Percentiles rank a stretch among this genome's conserved stretches.
These are phyloP conservation scores for Rostratula benghalensis DNA, from an alignment of 2,113 vertebrate genomes.

Conservation along the genomic window DNA sequence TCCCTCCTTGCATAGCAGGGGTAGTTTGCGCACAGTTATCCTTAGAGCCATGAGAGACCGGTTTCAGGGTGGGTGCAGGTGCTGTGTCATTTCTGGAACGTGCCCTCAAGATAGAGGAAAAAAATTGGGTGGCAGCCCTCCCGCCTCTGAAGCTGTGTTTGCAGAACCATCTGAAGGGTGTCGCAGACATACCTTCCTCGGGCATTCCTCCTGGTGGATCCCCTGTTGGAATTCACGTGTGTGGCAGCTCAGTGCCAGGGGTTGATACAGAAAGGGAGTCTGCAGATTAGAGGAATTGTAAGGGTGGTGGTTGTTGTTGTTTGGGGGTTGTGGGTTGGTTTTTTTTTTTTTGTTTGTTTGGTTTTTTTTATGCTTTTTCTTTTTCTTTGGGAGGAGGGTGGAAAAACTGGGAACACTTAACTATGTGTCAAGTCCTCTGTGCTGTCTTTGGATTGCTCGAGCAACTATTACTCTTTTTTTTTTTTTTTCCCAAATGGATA, in stretches of 20 bases:
- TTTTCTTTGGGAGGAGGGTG: no score
- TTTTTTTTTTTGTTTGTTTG: no score
- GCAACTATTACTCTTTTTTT: background rate
- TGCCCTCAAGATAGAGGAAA: no score
- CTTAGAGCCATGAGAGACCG: rapidly evolving
- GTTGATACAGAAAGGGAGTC: background rate
- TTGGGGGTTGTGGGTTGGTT: no score
- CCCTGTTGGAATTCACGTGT: rapidly evolving
- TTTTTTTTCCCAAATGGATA: rapidly evolving
- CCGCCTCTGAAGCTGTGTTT: background rate
- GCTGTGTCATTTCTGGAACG: rapidly evolving
- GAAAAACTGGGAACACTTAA: background rate
- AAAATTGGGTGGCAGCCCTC: background rate
- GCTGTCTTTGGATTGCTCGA: background rate
- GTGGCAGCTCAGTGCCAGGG: no score
- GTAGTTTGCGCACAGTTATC: background rate
- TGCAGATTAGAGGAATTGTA: background rate
- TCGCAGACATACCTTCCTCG: rapidly evolving
- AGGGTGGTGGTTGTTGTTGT: no score
- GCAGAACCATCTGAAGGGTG: background rate
- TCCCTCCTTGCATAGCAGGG: rapidly evolving
- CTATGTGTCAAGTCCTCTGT: rapidly evolving
- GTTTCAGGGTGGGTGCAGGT: background rate
- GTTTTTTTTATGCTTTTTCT: background rate
- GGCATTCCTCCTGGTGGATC: rapidly evolving